Evolutionary conservation across 1,140 invertebrate genomes (phyloP), one percentile per base, ranked within the genome.

Genomic region (Streblospio benedicti): DNA sequence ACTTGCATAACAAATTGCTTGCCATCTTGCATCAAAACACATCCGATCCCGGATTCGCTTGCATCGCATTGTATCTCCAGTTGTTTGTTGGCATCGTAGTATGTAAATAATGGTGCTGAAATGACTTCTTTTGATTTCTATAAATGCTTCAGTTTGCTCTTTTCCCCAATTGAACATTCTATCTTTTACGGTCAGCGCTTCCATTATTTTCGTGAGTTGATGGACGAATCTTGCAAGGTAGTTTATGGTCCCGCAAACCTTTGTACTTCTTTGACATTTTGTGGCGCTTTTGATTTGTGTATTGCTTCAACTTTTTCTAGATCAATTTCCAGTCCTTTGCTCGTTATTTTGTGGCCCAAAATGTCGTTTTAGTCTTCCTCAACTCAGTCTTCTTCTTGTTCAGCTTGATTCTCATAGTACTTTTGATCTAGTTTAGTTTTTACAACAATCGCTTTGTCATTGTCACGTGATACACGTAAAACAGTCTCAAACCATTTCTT

Each of bases 1-100:
- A 3, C 76, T 81, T 5, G 76, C 76, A 61, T 71, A 81, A 14
- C 74, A 71, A 1, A 82, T 67, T 1, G 74, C 65, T 67, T 68
- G 73, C 72, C 23, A 51, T 79, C 69, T 62, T 83, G 79, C 4
- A 78, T 41, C 0, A 81, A 32, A 12, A 75, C 69, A 28, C 71
- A 73, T n/a, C 77, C 78, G 25, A 81, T 54, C 0, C 74, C 79
- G 41, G 66, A 25, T 25, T 65, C 62, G 16, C 49, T 65, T 14
- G 65, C 60, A 62, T 72, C 71, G 14, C 54, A 49, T 57, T 70
- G 64, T 25, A 73, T 16, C 1, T 64, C 57, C 43, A 67, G 43
- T 25, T 60, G 25, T 27, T 66, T 63, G n/a, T 60, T 47, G 3
- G 56, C 47, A 32, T 73, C 64, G 45, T 65, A 74, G 35, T 64